These are phyloP conservation scores for Platysteira castanea DNA, from an alignment of 2,113 vertebrate genomes.

Conservation along the genomic window DNA sequence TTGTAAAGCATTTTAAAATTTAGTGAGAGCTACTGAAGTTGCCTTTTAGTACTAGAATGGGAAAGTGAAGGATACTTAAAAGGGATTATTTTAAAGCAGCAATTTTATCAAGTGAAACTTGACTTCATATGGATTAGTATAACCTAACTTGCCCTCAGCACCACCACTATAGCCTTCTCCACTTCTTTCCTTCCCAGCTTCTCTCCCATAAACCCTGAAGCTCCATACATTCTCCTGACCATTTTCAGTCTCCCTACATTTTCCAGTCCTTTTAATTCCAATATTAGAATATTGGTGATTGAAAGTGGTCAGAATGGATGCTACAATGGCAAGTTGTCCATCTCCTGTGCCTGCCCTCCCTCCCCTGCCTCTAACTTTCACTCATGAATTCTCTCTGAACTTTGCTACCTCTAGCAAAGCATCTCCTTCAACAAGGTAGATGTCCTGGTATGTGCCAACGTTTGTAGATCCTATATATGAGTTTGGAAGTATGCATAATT, in stretches of 20 bases:
- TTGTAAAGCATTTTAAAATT: too few relatives aligned
- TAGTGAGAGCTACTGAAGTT: not conserved
- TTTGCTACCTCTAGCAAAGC: not conserved
- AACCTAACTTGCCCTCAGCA: not conserved
- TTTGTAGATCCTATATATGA: accelerated
- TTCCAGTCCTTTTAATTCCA: not conserved
- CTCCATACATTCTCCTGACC: not conserved
- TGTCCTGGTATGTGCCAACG: not conserved
- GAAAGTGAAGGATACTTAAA: not conserved
- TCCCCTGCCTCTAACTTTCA: not conserved
- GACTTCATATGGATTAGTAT: not conserved
- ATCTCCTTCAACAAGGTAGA: not conserved
- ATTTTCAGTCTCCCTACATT: not conserved
- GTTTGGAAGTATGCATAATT: not conserved
- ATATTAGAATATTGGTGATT: accelerated
- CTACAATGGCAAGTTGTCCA: not conserved
- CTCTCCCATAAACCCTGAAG: not conserved
- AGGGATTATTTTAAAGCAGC: not conserved
- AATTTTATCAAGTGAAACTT: not conserved
- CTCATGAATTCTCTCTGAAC: not conserved
- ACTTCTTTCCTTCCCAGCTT: not conserved
- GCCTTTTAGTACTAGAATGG: not conserved
- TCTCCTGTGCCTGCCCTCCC: not conserved
- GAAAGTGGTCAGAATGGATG: not conserved
- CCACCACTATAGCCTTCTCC: not conserved